Evolutionary conservation across 1,140 invertebrate species (phyloP).

Genomic region (Drosophila pseudoananassae): DNA sequence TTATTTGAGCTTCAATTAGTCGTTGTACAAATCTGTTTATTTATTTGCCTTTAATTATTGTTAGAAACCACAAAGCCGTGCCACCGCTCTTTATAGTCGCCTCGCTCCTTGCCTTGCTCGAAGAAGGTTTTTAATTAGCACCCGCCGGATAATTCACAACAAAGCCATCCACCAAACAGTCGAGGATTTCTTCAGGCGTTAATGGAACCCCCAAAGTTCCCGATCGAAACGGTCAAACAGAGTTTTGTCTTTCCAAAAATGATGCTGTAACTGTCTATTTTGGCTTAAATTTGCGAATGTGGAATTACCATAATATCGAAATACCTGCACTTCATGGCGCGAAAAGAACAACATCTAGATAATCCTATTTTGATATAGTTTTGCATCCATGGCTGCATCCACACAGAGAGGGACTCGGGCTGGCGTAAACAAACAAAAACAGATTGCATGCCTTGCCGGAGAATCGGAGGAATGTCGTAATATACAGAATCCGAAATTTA

Average conservation of each 20-base stretch:
- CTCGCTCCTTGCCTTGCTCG: conserved; percentile 25
- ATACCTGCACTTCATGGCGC: conserved; percentile 10
- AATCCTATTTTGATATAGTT: conserved; percentile 44
- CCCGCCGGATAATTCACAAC: conserved; percentile 74
- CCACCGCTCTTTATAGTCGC: conserved; percentile 43
- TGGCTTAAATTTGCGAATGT: conserved; percentile 7
- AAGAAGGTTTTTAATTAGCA: conserved; percentile 82
- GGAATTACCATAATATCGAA: conserved; percentile 16
- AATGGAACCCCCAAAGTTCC: conserved; percentile 46
- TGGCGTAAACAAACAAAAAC: conserved; percentile 73
- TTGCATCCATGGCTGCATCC: conserved; percentile 60
- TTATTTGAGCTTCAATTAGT: conserved; percentile 83
- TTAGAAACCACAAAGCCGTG: conserved; percentile 68
- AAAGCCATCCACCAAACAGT: conserved; percentile 52
- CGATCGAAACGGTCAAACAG: background rate
- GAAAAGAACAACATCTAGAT: conserved; percentile 1
- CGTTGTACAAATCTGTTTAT: conserved; percentile 80
- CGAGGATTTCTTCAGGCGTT: conserved; percentile 52
- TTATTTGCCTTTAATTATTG: conserved; percentile 84
- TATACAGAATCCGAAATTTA: conserved; percentile 64
- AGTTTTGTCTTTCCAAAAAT: conserved; percentile 6
- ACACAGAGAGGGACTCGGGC: conserved; percentile 43
- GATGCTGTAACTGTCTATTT: background rate
- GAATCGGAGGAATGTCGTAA: conserved; percentile 50
- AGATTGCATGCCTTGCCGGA: conserved; percentile 54